These are phyloP conservation scores for Drosophila arawakana DNA, from an alignment of 1,140 invertebrate genomes.

Conservation along the genomic window DNA sequence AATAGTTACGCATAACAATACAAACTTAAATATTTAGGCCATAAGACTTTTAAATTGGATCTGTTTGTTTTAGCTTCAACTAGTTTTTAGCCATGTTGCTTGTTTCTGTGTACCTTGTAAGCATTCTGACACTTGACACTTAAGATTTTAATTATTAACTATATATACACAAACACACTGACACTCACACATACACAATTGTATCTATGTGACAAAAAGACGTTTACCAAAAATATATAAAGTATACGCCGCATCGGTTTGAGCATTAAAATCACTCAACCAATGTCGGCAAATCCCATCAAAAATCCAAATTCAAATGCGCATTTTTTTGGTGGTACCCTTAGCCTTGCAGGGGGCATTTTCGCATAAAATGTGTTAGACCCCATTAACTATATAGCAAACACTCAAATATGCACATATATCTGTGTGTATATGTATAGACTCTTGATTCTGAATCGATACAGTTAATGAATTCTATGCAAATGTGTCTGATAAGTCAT, in stretches of 20 bases:
- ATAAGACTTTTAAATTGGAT: slow-evolving; percentile 16
- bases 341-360: not conserved
- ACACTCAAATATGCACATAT: not conserved
- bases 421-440: not conserved
- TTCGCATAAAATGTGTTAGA: not conserved
- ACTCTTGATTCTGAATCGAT: not conserved
- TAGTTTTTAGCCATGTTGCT: slow-evolving; percentile 40
- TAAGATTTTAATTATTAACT: slow-evolving; percentile 33
- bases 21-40: not conserved
- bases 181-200: slow-evolving; percentile 1
- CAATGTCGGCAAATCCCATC: slow-evolving; percentile 12
- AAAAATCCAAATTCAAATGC: slow-evolving; percentile 7
- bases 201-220: slow-evolving; percentile 29
- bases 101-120: slow-evolving; percentile 38
- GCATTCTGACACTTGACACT: slow-evolving; percentile 33
- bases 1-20: not conserved
- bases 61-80: slow-evolving; percentile 14
- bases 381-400: not conserved
- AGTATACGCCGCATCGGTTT: slow-evolving; percentile 21
- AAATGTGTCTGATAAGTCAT: not conserved
- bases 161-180: slow-evolving; percentile 4
- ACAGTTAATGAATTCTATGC: not conserved
- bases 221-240: slow-evolving; percentile 49
- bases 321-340: not conserved
- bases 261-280: slow-evolving; percentile 20